These are phyloP conservation scores for Pungitius pungitius DNA, from an alignment of 2,113 vertebrate species.

Conservation along the genomic window DNA sequence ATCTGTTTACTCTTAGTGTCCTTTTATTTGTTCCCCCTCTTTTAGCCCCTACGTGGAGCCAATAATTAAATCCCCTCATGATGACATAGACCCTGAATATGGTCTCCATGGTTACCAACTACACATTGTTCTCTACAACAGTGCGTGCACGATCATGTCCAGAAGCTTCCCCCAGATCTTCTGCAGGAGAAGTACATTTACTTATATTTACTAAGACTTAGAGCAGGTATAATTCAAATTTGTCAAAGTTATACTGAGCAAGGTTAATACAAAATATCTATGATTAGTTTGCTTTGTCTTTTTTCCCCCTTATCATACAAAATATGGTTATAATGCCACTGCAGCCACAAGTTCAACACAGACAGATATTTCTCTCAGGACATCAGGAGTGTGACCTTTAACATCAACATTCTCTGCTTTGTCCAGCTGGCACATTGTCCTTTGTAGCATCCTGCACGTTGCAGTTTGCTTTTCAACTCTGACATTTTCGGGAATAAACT, in stretches of 20 bases:
- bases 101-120: conserved; percentile 88
- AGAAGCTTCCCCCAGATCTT: conserved; percentile 82
- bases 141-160: conserved; percentile 79
- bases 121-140: conserved; percentile 86
- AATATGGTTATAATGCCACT: not conserved
- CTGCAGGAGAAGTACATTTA: conserved; percentile 85
- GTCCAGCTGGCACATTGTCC: not conserved
- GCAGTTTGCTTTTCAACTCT: not conserved
- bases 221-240: not conserved
- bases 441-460: not conserved
- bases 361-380: not conserved
- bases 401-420: not conserved
- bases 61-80: conserved; percentile 64
- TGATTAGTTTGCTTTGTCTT: not conserved
- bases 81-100: conserved; percentile 86
- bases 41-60: conserved; percentile 77
- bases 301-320: too few relatives aligned
- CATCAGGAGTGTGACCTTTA: not conserved
- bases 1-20: not conserved
- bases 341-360: not conserved
- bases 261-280: not conserved
- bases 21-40: conserved; percentile 22
- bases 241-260: not conserved
- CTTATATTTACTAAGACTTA: not conserved
- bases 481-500: not conserved